Conservation (phyloP, 2,888 invertebrate species). For the Callinectes sapidus region DNA sequence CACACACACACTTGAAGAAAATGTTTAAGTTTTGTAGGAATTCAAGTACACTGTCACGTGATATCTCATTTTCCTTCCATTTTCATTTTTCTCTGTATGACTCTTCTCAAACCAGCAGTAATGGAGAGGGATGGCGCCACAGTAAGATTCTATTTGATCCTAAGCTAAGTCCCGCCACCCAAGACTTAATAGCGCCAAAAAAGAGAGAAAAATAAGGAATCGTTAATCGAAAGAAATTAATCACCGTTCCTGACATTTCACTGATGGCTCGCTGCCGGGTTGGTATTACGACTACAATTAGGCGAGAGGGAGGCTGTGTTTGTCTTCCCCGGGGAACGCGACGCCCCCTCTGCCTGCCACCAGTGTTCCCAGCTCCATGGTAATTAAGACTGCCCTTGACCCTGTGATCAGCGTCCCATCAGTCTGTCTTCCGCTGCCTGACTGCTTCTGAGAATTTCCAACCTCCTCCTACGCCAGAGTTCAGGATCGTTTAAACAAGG, state of each 20-base stretch:
- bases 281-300: conserved; percentile 6
- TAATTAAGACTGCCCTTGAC: background rate
- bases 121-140: background rate
- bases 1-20: background rate
- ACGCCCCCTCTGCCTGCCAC: background rate
- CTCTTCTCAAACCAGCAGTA: background rate
- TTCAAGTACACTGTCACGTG: background rate
- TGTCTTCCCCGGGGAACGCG: background rate
- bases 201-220: background rate
- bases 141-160: background rate
- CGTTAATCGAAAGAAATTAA: conserved; percentile 28
- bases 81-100: background rate
- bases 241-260: background rate
- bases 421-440: background rate
- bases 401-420: background rate
- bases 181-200: background rate
- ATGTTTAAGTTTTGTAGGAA: background rate
- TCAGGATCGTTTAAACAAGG: background rate
- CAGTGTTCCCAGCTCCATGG: background rate
- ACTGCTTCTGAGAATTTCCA: background rate
- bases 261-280: conserved; percentile 9
- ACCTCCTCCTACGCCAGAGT: background rate
- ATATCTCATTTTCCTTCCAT: background rate
- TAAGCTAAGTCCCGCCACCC: background rate
- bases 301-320: background rate